Conservation (phyloP, 30 jellyfish, hydroid and myxozoan species). For the Cassiopea xamachana region DNA sequence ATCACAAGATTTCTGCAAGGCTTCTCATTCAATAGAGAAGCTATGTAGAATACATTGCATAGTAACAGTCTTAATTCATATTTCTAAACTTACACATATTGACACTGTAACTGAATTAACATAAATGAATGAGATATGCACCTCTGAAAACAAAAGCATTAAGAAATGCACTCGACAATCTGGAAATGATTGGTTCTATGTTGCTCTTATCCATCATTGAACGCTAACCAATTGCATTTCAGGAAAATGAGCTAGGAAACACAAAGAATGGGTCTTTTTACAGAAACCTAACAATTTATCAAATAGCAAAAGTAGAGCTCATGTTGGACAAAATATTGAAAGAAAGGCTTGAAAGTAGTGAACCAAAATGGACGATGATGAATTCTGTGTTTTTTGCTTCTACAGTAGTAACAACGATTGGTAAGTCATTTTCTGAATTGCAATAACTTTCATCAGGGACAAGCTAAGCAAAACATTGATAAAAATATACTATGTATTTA, state of each 20-base stretch:
- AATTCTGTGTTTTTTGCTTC: conserved; percentile 95
- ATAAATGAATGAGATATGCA: too few species aligned
- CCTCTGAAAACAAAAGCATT: too few species aligned
- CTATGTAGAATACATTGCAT: background rate
- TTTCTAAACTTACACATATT: too few species aligned
- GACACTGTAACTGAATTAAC: too few species aligned
- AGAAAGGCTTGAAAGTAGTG: conserved; percentile 40
- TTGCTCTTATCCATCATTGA: too few species aligned
- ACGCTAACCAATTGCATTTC: background rate
- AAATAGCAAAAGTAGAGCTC: conserved; percentile 32
- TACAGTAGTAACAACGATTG: conserved; percentile 96
- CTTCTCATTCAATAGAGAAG: background rate
- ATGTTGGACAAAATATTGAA: conserved; percentile 32
- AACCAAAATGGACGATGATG: conserved; percentile 83
- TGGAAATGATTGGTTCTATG: too few species aligned
- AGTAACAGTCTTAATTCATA: too few species aligned
- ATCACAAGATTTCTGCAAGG: background rate
- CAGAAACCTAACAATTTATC: conserved; percentile 38
- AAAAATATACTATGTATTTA: too few species aligned
- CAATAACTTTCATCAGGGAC: too few species aligned
- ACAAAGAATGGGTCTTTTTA: background rate
- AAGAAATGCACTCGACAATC: too few species aligned
- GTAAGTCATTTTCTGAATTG: conserved; percentile 37
- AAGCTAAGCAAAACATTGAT: too few species aligned
- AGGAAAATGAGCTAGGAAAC: background rate